Evolutionary conservation across 2,113 vertebrate genomes (phyloP).

Genomic region (Actenoides lindsayi): DNA sequence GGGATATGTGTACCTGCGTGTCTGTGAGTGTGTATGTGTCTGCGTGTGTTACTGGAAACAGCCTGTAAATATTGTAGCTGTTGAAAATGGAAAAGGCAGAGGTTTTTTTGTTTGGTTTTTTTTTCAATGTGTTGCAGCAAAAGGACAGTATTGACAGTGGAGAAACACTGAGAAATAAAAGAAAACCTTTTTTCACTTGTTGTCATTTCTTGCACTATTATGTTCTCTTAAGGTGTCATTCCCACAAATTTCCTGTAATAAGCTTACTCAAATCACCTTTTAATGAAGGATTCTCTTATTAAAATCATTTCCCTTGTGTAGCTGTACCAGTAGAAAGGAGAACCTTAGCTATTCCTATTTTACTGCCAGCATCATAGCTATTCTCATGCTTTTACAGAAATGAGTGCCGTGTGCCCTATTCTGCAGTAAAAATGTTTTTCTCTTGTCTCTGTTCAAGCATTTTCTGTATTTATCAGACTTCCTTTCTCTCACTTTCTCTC

Average conservation of each 20-base stretch:
- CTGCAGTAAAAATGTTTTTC: not conserved
- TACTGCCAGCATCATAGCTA: not conserved
- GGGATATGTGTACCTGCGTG: constrained; percentile 65
- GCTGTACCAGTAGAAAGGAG: not conserved
- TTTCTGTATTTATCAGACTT: not conserved
- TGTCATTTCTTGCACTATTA: constrained; percentile 67
- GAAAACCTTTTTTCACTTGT: constrained; percentile 62
- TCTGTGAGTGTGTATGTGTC: constrained; percentile 69
- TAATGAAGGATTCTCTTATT: not conserved
- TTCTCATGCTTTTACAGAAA: not conserved
- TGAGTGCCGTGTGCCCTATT: not conserved
- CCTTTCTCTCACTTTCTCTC: not conserved
- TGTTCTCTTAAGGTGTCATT: not conserved
- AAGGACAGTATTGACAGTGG: constrained; percentile 80
- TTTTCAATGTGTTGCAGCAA: constrained; percentile 77
- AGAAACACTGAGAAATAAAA: constrained; percentile 82
- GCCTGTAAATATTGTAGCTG: constrained; percentile 83
- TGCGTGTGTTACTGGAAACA: constrained; percentile 73
- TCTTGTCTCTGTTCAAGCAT: not conserved
- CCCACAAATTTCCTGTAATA: not conserved
- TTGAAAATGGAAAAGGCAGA: constrained; percentile 77
- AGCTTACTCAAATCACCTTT: not conserved
- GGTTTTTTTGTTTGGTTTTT: too few species aligned
- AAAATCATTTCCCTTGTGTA: not conserved
- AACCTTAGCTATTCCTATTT: not conserved